A percentile compares a stretch with the other conserved stretches of the same genome.
phyloP scores from a whole-genome alignment of 2,113 vertebrate species.

The Natator depressus region DNA sequence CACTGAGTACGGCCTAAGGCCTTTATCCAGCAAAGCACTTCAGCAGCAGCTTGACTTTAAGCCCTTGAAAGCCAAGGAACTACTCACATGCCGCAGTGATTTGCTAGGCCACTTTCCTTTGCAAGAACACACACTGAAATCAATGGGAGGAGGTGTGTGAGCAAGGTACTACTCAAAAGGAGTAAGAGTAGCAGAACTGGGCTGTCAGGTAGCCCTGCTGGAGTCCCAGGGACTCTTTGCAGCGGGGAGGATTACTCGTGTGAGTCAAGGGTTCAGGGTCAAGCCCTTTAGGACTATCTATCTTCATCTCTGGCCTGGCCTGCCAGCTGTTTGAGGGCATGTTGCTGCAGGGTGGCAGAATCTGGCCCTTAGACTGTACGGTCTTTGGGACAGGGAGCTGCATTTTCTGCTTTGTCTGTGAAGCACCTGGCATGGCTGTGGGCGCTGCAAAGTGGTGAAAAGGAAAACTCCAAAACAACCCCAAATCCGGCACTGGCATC shows the following conservation, averaged over 20 bases:
- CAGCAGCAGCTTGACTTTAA: neutral
- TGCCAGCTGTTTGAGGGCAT: neutral
- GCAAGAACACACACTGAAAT: neutral
- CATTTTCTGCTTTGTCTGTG: neutral
- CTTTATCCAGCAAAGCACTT: no score
- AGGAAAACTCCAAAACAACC: neutral
- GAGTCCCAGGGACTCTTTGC: no score
- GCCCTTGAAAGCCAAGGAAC: neutral
- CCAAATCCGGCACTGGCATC: neutral
- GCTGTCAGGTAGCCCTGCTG: neutral
- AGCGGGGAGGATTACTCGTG: rapidly evolving
- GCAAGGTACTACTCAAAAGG: rapidly evolving
- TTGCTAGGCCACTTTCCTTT: neutral
- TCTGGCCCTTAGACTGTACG: neutral
- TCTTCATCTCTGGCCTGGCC: neutral
- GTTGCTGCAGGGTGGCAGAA: neutral
- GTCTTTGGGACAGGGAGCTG: rapidly evolving
- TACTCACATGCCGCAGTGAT: neutral
- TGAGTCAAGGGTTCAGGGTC: neutral
- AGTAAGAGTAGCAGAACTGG: neutral
- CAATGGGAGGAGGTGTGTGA: neutral
- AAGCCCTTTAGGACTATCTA: rapidly evolving
- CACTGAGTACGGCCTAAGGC: rapidly evolving
- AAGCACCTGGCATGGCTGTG: neutral
- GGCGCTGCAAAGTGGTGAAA: neutral